Base-by-base conservation (phyloP, 2,113 vertebrate genomes). In the Euleptes europaea region DNA sequence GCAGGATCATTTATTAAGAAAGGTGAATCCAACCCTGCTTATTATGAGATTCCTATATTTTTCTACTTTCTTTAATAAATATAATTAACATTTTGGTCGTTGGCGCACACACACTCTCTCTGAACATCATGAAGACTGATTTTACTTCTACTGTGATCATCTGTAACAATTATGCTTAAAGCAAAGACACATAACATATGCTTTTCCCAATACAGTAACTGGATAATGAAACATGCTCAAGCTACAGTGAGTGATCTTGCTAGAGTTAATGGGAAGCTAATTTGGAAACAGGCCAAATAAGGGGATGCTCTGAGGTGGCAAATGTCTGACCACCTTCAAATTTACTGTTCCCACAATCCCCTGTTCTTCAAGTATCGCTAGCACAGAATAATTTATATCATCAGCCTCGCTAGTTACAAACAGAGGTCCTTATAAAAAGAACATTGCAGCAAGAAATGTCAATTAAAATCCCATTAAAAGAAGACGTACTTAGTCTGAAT, bases 1-100 rank as follows among this genome's bases (percentile, higher is more conserved):
- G 88, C 86, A 90, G 86, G 87, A 89, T 82, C 74, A 93, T 91
- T 92, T 91, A 93, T 90, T 90, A 91, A 89, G 42, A 87, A 60
- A 90, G 81, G 47, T 78, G 1, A 83, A 93, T 89, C 89, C 84
- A 89, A 78, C 76, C 79, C 85, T 82, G 74, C 90, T 80, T 88
- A 67, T 87, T 88, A 90, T 69, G 87, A 90, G 84, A 84, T 78
- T 76, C 49, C 60, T 66, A 78, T 79, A 86, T 63, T 83, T 78
- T 88, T 93, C 73, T 83, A 90, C 74, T 89, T 26, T 44, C n/a
- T n/a, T 88, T 74, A 35, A 51, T 78, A 87, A 78, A 92, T 87
- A 89, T 90, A 94, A 93, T 92, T 93, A 92, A 84, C 71, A 78
- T 78, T 51, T 76, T 89, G 17, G 84, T 31, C 85, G 85, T 82